Conservation (phyloP, 2,797 vertebrate species). For the Galaxias olidus region DNA sequence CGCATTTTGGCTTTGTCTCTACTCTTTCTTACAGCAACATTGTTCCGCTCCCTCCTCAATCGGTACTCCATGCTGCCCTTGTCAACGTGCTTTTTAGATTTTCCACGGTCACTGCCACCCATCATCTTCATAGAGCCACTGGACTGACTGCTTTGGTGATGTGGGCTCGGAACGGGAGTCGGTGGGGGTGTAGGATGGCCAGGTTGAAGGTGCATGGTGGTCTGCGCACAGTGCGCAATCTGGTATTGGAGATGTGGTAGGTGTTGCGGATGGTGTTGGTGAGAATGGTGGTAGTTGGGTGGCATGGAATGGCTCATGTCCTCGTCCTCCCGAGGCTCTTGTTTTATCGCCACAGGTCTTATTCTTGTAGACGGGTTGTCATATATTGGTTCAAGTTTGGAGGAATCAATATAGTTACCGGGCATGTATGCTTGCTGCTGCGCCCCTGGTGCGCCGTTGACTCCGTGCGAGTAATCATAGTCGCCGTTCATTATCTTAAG, state of each 20-base stretch:
- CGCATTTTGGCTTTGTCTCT: conserved; percentile 98
- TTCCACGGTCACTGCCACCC: conserved; percentile 74
- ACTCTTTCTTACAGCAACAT: conserved; percentile 96
- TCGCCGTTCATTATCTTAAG: conserved; percentile 77
- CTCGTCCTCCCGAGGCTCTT: conserved; percentile 90
- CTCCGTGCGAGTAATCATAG: conserved; percentile 75
- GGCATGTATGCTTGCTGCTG: conserved; percentile 74
- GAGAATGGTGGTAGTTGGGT: conserved; percentile 75
- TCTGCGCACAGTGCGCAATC: conserved; percentile 94
- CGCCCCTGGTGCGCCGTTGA: conserved; percentile 47
- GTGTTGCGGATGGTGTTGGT: conserved; percentile 78
- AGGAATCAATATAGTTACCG: conserved; percentile 80
- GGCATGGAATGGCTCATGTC: conserved; percentile 78
- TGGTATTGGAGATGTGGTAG: conserved; percentile 93
- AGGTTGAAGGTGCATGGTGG: conserved; percentile 93
- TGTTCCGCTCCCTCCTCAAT: conserved; percentile 94
- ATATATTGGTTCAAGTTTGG: conserved; percentile 86
- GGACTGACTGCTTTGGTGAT: conserved; percentile 69
- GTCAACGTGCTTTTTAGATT: conserved; percentile 90
- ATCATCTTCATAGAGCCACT: conserved; percentile 77
- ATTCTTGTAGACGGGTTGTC: conserved; percentile 79
- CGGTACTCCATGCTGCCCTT: conserved; percentile 95
- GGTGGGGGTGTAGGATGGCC: conserved; percentile 95
- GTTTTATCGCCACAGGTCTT: conserved; percentile 90
- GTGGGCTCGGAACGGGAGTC: conserved; percentile 93